Evolutionary conservation across 2,888 invertebrate genomes (phyloP), one percentile per base, ranked within the genome.

Genomic region (Monochamus alternatus): DNA sequence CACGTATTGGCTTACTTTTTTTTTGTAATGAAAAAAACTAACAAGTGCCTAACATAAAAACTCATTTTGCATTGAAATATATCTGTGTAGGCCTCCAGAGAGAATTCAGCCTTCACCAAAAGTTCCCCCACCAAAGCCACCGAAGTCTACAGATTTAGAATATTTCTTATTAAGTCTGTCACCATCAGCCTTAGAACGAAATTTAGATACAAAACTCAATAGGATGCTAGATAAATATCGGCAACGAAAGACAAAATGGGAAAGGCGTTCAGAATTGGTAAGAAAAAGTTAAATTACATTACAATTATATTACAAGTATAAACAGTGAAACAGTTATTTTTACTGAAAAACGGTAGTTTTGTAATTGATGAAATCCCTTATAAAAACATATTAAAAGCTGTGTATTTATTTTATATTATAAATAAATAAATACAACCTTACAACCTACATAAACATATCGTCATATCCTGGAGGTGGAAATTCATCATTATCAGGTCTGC

Each of bases 381-480:
- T 44, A 43, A 58, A 58, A 32, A 44, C 22, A 47, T 38, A 71
- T 47, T 52, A 52, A 51, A n/a, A 5, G 4, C 38, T 7, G 7
- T 7, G 4, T 38, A 38, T 38, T 38, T 66, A 66, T 52, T 52
- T 22, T 66, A 66, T 52, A 52, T 55, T n/a, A 32, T 32, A 65
- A 22, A 1, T 22, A 22, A 51, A n/a, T 30, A 70, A 38, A 70
- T n/a, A 22, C 12, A 32, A 5, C 12, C 30, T 59, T 60, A 64
- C 70, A 64, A 30, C 67, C 90, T 91, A 95, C 93, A 94, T 93
- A 87, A 94, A 95, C 94, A 94, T 94, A 85, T 94, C 92, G 85
- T 94, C 93, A 84, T 92, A 93, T 79, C 94, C 94, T 8, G 95
- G 95, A n/a, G 94, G 94, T 12, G 92, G 93, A 65, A 95, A 89